Conservation (phyloP, 2,888 invertebrate species). For the Phortica magna region DNA sequence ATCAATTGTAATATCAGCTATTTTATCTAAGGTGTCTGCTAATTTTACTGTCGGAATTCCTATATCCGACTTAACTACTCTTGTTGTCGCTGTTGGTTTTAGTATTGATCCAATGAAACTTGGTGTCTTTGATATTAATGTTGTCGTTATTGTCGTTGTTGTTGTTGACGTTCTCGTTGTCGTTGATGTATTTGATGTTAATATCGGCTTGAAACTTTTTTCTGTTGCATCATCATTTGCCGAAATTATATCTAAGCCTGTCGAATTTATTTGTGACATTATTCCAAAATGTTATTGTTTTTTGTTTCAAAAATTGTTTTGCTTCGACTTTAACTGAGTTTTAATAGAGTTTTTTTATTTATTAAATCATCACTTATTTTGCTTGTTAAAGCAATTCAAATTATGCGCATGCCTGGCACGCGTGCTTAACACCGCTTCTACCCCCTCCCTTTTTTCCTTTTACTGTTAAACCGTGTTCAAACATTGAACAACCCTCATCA, state of each 20-base stretch:
- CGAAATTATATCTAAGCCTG: slow-evolving; percentile 3
- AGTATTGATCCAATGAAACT: background rate
- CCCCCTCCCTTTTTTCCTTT: slow-evolving; percentile 24
- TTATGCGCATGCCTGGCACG: slow-evolving; percentile 20
- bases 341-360: background rate
- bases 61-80: background rate
- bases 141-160: background rate
- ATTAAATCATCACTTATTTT: background rate
- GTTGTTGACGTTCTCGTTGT: background rate
- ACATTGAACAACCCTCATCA: slow-evolving; percentile 24
- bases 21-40: no score
- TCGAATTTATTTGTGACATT: slow-evolving; percentile 22
- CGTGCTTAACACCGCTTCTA: slow-evolving; percentile 21
- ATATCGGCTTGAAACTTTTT: slow-evolving; percentile 18
- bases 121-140: slow-evolving; percentile 23
- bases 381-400: no score
- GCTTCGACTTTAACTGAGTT: background rate
- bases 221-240: slow-evolving; percentile 15
- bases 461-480: slow-evolving; percentile 32
- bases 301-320: background rate
- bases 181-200: slow-evolving; percentile 17
- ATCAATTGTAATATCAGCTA: background rate
- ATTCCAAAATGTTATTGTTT: background rate
- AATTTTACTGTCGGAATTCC: no score
- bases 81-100: background rate